phyloP scores from a whole-genome alignment of 2,797 vertebrate genomes.

The Champsocephalus esox region DNA sequence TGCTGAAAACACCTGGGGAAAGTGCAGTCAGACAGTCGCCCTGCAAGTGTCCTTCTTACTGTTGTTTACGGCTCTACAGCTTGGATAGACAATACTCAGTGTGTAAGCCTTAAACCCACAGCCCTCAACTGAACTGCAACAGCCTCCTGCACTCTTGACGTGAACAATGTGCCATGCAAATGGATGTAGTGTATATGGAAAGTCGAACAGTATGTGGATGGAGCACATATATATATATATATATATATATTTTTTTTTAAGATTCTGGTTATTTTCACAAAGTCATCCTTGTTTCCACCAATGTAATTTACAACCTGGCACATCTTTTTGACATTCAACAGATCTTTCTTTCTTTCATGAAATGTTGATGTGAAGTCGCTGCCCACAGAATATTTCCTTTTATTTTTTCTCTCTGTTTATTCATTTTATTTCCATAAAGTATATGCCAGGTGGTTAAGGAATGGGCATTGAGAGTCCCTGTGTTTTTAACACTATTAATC shows the following conservation, averaged over 20 bases:
- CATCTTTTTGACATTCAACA: conserved; percentile 49
- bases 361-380: conserved; percentile 30
- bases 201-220: conserved; percentile 31
- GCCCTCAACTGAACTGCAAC: conserved; percentile 6
- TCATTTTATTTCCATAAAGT: conserved; percentile 41
- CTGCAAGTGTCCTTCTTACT: background rate
- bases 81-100: background rate
- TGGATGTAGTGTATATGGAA: conserved; percentile 44
- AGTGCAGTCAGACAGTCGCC: background rate
- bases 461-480: conserved; percentile 8
- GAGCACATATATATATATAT: conserved; percentile 31
- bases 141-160: conserved; percentile 22
- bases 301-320: conserved; percentile 61
- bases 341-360: conserved; percentile 32
- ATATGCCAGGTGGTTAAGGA: conserved; percentile 25
- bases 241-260: conserved; percentile 24
- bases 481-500: conserved; percentile 29
- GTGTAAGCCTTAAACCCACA: background rate
- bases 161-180: conserved; percentile 41
- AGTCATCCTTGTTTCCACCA: conserved; percentile 57
- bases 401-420: conserved; percentile 55
- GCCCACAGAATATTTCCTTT: conserved; percentile 48
- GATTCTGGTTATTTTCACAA: conserved; percentile 54
- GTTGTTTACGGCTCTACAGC: background rate
- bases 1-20: background rate